A percentile compares a stretch with the other conserved stretches of the same genome.
phyloP scores from a whole-genome alignment of 2,888 invertebrate genomes.

The Xestia xanthographa region DNA sequence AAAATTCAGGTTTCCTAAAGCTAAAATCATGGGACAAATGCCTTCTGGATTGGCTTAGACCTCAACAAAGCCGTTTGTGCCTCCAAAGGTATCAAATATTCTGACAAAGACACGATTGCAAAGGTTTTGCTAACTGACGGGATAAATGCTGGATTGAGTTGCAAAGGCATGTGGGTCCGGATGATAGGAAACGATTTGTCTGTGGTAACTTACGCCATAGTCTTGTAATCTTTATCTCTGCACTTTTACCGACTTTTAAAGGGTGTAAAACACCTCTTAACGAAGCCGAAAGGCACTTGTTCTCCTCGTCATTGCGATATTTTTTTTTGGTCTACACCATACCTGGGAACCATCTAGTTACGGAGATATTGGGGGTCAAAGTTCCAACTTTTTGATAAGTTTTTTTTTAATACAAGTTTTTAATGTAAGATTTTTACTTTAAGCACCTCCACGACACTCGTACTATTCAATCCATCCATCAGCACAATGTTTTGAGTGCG shows the following conservation, averaged over 20 bases:
- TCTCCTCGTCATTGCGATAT: too few relatives aligned
- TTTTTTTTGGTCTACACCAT: too few relatives aligned
- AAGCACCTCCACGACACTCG: too few relatives aligned
- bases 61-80: conserved; percentile 36
- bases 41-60: conserved; percentile 4
- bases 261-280: too few relatives aligned
- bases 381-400: too few relatives aligned
- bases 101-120: conserved; percentile 5
- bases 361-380: too few relatives aligned
- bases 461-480: too few relatives aligned
- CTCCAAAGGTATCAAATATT: conserved; percentile 7
- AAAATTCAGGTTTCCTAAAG: conserved; percentile 18
- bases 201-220: background rate
- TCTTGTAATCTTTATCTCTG: background rate
- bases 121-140: conserved; percentile 32
- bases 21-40: conserved; percentile 30
- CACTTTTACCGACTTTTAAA: background rate
- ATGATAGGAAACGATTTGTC: background rate
- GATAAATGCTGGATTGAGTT: conserved; percentile 9
- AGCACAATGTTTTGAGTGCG: too few relatives aligned
- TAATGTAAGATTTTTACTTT: too few relatives aligned
- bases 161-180: background rate
- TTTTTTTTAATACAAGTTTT: too few relatives aligned
- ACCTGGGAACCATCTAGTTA: too few relatives aligned
- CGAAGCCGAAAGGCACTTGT: too few relatives aligned